These are phyloP conservation scores for Chionodraco myersi DNA, from an alignment of 2,113 vertebrate species.

Conservation along the genomic window DNA sequence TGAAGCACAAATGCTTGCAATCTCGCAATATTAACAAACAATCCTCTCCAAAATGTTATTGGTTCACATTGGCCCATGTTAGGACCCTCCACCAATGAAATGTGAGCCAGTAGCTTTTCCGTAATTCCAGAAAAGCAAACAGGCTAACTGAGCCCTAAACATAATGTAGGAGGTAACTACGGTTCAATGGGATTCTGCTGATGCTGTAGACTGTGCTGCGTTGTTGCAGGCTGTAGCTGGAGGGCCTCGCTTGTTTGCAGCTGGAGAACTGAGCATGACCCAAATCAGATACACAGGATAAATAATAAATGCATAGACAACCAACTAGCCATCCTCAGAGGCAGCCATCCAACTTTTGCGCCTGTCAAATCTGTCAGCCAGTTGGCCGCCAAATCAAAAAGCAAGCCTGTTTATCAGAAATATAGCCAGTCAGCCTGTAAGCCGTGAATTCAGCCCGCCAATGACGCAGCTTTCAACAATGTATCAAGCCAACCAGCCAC, in stretches of 20 bases:
- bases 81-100: too few species aligned
- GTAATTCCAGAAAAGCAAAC: too few species aligned
- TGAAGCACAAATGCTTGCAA: too few species aligned
- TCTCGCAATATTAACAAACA: too few species aligned
- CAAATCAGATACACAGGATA: constrained; percentile 70
- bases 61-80: too few species aligned
- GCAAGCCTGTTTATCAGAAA: constrained; percentile 38
- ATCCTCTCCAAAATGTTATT: too few species aligned
- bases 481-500: constrained; percentile 20
- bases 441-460: constrained; percentile 32
- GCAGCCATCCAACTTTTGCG: constrained; percentile 40
- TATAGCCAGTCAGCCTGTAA: constrained; percentile 22
- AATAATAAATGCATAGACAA: constrained; percentile 77
- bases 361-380: constrained; percentile 55
- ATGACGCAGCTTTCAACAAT: constrained; percentile 10
- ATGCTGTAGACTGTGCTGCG: constrained; percentile 34
- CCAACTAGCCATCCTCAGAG: constrained; percentile 56
- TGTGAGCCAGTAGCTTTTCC: too few species aligned
- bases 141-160: too few species aligned
- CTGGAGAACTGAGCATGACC: constrained; percentile 69
- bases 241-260: constrained; percentile 43
- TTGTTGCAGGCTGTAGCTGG: constrained; percentile 59
- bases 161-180: not conserved
- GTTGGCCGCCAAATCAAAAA: constrained; percentile 34
- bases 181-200: constrained; percentile 56